Evolutionary conservation across 2,888 invertebrate species (phyloP), one percentile per base, ranked within the genome.

Genomic region (Kryphioiulus occultus): DNA sequence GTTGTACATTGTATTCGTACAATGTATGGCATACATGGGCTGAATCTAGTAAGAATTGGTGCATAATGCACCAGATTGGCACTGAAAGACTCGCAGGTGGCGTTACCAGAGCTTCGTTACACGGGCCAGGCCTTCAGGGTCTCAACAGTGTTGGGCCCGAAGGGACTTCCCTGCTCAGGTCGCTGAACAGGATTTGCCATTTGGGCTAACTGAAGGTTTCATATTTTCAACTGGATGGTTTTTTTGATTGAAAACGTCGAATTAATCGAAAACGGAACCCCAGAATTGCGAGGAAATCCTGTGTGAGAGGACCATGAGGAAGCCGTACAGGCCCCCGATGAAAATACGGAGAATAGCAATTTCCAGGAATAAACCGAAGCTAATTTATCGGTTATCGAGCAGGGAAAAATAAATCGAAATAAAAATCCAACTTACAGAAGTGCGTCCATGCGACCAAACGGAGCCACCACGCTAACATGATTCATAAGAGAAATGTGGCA

Each of bases 401-500:
- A n/a, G n/a, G n/a, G 35, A 35, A 2, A 35, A 35, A 35, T 35
- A 78, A 78, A 78, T 1, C 26, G 78, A 30, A 78, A 30, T 78
- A 2, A 26, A 26, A 26, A 26, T 10, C 26, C 68, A 19, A 78
- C 78, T 78, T 78, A 78, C 78, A 78, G 78, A 78, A 78, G 78
- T 30, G 78, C 78, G 78, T 78, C 78, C 78, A 78, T 78, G 78
- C 78, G 30, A 30, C 78, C 78, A 78, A 78, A 32, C 30, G 30
- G 78, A 78, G 78, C 78, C 78, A 78, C 78, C 78, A 78, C 78
- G 78, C 78, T 78, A 78, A 78, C 78, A 78, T 78, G 78, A 78
- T 78, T 78, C 78, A 78, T 78, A 30, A 30, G 30, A 78, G 78
- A 30, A 30, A 78, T 78, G 30, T 30, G 78, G 78, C 78, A 78